Percentiles rank a stretch among this genome's conserved stretches.
phyloP scores from a whole-genome alignment of 1,140 invertebrate genomes.

The Leucophenga varia region DNA sequence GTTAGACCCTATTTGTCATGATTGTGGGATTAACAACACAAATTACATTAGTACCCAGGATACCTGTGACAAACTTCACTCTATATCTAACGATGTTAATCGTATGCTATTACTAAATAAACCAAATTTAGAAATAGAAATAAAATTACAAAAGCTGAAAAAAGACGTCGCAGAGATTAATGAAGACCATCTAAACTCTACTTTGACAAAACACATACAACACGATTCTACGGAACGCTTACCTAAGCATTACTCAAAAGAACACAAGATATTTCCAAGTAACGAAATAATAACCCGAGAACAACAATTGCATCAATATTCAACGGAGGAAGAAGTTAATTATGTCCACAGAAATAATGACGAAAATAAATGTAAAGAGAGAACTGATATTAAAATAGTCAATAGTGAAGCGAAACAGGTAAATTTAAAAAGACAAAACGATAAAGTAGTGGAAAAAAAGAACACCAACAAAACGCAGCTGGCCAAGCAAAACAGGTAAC shows the following conservation, averaged over 20 bases:
- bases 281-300: no score
- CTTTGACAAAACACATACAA: neutral
- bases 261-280: no score
- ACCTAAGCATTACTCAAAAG: no score
- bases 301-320: neutral
- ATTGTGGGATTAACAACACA: no score
- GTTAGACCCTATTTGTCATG: no score
- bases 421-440: neutral
- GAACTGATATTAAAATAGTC: no score
- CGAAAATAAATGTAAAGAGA: no score
- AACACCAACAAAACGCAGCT: neutral
- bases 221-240: no score
- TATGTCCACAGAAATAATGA: no score
- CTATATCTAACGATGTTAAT: slow-evolving; percentile 53
- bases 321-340: no score
- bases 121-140: slow-evolving; percentile 46
- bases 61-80: slow-evolving; percentile 45
- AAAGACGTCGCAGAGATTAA: slow-evolving; percentile 51
- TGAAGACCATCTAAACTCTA: slow-evolving; percentile 41
- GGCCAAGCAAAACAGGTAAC: slow-evolving; percentile 2
- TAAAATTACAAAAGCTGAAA: slow-evolving; percentile 45
- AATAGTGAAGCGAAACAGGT: no score
- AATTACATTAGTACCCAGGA: slow-evolving; percentile 34
- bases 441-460: neutral
- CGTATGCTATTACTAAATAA: slow-evolving; percentile 44